Evolutionary conservation across 2,888 invertebrate species (phyloP).

Genomic region (Andrena fulva): DNA sequence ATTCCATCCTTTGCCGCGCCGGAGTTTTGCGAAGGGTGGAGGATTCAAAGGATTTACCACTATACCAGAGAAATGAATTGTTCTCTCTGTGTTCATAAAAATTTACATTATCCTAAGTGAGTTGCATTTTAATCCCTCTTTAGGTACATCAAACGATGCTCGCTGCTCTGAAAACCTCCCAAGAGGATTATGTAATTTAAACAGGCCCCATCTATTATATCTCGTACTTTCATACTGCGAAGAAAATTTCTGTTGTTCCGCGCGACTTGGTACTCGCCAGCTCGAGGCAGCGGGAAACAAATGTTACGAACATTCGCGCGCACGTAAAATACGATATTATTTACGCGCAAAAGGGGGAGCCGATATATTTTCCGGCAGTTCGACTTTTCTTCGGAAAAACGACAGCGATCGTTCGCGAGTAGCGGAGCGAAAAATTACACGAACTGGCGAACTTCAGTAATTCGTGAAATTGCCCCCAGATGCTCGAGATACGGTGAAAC

Average conservation of each 20-base stretch:
- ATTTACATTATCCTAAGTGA: constrained; percentile 69
- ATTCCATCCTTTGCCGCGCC: background rate
- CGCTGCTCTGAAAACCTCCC: constrained; percentile 64
- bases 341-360: background rate
- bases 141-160: constrained; percentile 55
- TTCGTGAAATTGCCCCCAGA: constrained; percentile 74
- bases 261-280: background rate
- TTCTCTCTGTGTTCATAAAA: constrained; percentile 33
- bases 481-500: constrained; percentile 51
- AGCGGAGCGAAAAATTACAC: constrained; percentile 75
- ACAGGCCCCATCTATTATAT: constrained; percentile 1
- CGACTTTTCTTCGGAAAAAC: background rate
- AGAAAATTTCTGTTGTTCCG: background rate
- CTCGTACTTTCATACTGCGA: background rate
- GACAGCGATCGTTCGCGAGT: constrained; percentile 52
- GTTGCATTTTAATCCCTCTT: constrained; percentile 63
- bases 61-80: background rate
- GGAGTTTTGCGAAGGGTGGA: constrained; percentile 5
- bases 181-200: constrained; percentile 75
- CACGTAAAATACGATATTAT: background rate
- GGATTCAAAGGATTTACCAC: constrained; percentile 4
- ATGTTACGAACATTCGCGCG: background rate
- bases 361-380: constrained; percentile 4
- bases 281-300: too few relatives aligned
- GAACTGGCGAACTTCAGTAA: constrained; percentile 64